Percentiles rank a stretch among this genome's conserved stretches.
phyloP scores from a whole-genome alignment of 2,797 vertebrate species.

The Champsocephalus esox region DNA sequence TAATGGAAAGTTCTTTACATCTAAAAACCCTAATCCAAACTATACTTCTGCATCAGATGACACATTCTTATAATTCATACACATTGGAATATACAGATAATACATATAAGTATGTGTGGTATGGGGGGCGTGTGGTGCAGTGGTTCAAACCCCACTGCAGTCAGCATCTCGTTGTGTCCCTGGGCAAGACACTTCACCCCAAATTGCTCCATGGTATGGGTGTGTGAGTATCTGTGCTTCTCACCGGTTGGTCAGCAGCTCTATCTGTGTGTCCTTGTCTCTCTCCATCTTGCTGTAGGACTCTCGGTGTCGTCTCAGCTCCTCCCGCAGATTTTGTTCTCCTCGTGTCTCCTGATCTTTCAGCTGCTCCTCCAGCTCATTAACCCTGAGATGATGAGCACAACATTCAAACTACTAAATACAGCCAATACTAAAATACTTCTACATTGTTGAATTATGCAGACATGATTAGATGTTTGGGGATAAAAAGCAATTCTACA shows the following conservation, averaged over 20 bases:
- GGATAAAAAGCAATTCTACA: not conserved
- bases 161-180: too few relatives aligned
- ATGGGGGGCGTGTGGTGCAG: too few relatives aligned
- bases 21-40: not conserved
- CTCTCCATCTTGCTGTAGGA: slow-evolving; percentile 91
- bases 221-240: slow-evolving; percentile 27
- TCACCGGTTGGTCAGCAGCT: slow-evolving; percentile 91
- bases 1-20: too few relatives aligned
- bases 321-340: slow-evolving; percentile 89
- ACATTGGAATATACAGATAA: not conserved
- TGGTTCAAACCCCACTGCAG: too few relatives aligned
- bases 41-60: not conserved
- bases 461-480: not conserved
- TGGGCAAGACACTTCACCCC: too few relatives aligned
- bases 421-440: not conserved
- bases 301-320: slow-evolving; percentile 90
- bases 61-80: too few relatives aligned
- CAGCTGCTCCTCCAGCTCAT: slow-evolving; percentile 95
- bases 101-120: not conserved
- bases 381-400: slow-evolving; percentile 83
- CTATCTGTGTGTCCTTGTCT: slow-evolving; percentile 92
- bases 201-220: too few relatives aligned
- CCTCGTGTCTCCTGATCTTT: slow-evolving; percentile 95
- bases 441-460: not conserved
- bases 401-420: not conserved